phyloP scores from a whole-genome alignment of 2,888 invertebrate genomes.

The Hyposoter dolosus region DNA sequence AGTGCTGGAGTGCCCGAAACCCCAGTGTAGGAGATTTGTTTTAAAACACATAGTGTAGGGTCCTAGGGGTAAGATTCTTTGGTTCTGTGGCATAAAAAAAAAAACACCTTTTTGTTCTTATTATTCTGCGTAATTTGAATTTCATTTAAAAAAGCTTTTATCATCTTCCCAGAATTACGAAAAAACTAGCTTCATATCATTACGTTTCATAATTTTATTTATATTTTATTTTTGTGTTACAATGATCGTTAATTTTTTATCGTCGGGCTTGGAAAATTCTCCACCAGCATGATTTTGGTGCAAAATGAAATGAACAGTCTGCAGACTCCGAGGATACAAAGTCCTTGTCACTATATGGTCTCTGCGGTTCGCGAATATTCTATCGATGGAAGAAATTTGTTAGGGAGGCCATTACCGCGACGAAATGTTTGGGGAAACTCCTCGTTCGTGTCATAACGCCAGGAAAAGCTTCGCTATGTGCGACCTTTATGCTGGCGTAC shows the following conservation, averaged over 20 bases:
- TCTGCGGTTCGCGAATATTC: neutral
- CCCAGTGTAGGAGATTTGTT: no score
- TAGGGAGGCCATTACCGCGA: conserved; percentile 1
- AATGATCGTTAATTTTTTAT: neutral
- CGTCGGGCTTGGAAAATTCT: neutral
- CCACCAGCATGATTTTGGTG: neutral
- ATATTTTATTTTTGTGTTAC: no score
- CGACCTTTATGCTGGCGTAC: neutral
- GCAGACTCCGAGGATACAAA: neutral
- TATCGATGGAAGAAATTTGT: conserved; percentile 1
- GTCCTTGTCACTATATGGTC: neutral
- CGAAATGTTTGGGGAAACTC: neutral
- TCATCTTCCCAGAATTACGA: neutral
- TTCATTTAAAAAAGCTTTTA: neutral
- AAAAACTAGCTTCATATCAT: no score
- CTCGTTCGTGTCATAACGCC: neutral
- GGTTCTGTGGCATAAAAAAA: neutral
- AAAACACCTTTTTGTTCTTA: neutral
- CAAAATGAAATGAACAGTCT: neutral
- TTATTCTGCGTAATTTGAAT: neutral
- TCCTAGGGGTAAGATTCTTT: no score
- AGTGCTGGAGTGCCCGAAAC: no score
- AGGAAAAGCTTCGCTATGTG: conserved; percentile 3
- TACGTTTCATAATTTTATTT: no score
- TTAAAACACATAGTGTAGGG: no score